A percentile compares a stretch with the other conserved stretches of the same genome.
Evolutionary conservation across 2,888 invertebrate species (phyloP).

Genomic region (Leucania comma): DNA sequence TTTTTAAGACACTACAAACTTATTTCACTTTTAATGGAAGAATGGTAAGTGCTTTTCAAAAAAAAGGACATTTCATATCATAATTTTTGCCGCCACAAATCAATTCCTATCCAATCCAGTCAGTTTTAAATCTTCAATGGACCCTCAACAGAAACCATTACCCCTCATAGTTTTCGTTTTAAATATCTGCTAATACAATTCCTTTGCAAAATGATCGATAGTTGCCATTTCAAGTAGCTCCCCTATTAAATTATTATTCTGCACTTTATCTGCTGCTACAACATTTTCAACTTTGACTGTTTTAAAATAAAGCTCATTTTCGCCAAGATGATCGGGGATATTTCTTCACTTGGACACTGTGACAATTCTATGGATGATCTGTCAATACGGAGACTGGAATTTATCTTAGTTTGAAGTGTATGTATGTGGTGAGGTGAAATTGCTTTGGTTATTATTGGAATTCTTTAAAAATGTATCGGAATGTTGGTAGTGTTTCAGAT

Average conservation of each 20-base stretch:
- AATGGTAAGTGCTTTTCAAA: background rate
- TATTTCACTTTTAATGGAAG: background rate
- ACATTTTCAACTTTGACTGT: constrained; percentile 59
- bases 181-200: constrained; percentile 77
- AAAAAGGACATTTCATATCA: background rate
- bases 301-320: constrained; percentile 47
- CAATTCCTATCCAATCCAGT: constrained; percentile 38
- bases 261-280: constrained; percentile 50
- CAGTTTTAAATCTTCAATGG: constrained; percentile 39
- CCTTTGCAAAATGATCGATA: constrained; percentile 79
- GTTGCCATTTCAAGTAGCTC: constrained; percentile 75
- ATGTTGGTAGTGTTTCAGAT: constrained; percentile 17
- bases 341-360: constrained; percentile 68
- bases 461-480: constrained; percentile 35
- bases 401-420: constrained; percentile 64
- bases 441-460: constrained; percentile 46
- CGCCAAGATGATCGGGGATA: constrained; percentile 32
- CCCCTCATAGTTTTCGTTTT: constrained; percentile 74
- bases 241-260: constrained; percentile 75
- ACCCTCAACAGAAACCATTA: constrained; percentile 66
- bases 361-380: constrained; percentile 82
- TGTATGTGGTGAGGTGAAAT: constrained; percentile 54
- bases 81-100: constrained; percentile 13
- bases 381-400: constrained; percentile 69
- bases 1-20: background rate